A percentile compares a stretch with the other conserved stretches of the same genome.
These are phyloP conservation scores for Conopomorpha cramerella DNA, from an alignment of 1,140 invertebrate species.

Conservation along the genomic window DNA sequence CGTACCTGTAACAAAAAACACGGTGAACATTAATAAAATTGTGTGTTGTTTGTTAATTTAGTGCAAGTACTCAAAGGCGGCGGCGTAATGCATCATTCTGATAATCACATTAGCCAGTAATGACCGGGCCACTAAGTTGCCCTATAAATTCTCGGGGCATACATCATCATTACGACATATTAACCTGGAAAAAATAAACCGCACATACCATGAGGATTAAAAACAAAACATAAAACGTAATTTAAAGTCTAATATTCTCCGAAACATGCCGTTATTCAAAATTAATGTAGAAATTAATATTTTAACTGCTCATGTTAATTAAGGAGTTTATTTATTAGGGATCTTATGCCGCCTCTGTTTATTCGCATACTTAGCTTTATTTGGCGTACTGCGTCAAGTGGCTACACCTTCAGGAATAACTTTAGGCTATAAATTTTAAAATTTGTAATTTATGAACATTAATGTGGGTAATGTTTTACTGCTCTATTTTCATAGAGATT, in stretches of 20 bases:
- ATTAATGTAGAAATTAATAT: slow-evolving; percentile 58
- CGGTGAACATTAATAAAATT: too few relatives aligned
- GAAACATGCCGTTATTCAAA: slow-evolving; percentile 43
- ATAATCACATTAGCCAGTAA: too few relatives aligned
- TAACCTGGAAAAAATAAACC: slow-evolving; percentile 18
- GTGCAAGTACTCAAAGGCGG: too few relatives aligned
- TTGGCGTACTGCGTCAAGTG: too few relatives aligned
- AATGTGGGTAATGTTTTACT: too few relatives aligned
- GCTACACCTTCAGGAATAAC: too few relatives aligned
- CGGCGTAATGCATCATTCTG: slow-evolving; percentile 9
- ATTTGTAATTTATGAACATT: too few relatives aligned
- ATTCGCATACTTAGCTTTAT: background rate
- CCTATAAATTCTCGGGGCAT: slow-evolving; percentile 32
- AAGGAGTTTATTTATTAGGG: slow-evolving; percentile 21
- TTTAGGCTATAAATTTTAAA: too few relatives aligned
- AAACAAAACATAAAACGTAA: slow-evolving; percentile 45
- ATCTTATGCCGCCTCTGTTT: background rate
- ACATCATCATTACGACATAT: slow-evolving; percentile 42
- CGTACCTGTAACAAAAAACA: too few relatives aligned
- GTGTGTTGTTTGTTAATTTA: too few relatives aligned
- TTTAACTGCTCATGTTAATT: slow-evolving; percentile 51
- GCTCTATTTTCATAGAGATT: too few relatives aligned
- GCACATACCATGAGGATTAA: too few relatives aligned
- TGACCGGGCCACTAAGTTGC: slow-evolving; percentile 1
- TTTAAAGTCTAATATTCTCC: slow-evolving; percentile 42